Percentiles rank a stretch among this genome's conserved stretches.
phyloP scores from a whole-genome alignment of 1,140 invertebrate species.

The Calephelis virginiensis region DNA sequence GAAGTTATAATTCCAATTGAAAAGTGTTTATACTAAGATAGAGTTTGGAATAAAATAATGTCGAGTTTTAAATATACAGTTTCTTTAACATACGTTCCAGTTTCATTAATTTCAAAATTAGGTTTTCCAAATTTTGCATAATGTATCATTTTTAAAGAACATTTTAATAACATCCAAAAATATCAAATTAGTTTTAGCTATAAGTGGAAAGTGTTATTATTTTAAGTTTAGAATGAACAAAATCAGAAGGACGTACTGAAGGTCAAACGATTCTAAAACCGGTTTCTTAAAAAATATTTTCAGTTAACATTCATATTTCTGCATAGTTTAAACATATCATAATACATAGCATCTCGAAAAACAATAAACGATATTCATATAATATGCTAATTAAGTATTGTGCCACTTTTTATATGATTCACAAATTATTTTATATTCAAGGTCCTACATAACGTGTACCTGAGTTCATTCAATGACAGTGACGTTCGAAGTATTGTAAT shows the following conservation, averaged over 20 bases:
- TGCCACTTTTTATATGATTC: slow-evolving; percentile 5
- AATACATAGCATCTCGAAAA: background rate
- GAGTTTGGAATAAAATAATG: too few species aligned
- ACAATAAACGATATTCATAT: slow-evolving; percentile 15
- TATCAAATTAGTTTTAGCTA: background rate
- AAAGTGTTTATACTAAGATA: too few species aligned
- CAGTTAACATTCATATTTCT: slow-evolving; percentile 7
- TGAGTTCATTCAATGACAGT: slow-evolving; percentile 23
- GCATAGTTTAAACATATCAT: background rate
- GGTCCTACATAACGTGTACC: slow-evolving; percentile 15
- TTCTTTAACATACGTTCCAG: too few species aligned
- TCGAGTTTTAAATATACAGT: too few species aligned
- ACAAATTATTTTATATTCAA: slow-evolving; percentile 22
- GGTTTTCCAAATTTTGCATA: too few species aligned
- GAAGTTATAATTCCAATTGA: too few species aligned
- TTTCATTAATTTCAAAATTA: too few species aligned
- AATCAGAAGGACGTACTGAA: slow-evolving; percentile 10
- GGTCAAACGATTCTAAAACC: slow-evolving; percentile 7
- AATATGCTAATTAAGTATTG: slow-evolving; percentile 12
- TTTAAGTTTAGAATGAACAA: background rate
- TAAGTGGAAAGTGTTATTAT: slow-evolving; percentile 1
- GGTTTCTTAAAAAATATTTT: slow-evolving; percentile 15
- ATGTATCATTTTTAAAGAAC: too few species aligned
- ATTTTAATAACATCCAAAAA: too few species aligned
- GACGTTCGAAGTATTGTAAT: slow-evolving; percentile 16